These are phyloP conservation scores for Argyra leucocephala DNA, from an alignment of 2,888 invertebrate species.

Conservation along the genomic window DNA sequence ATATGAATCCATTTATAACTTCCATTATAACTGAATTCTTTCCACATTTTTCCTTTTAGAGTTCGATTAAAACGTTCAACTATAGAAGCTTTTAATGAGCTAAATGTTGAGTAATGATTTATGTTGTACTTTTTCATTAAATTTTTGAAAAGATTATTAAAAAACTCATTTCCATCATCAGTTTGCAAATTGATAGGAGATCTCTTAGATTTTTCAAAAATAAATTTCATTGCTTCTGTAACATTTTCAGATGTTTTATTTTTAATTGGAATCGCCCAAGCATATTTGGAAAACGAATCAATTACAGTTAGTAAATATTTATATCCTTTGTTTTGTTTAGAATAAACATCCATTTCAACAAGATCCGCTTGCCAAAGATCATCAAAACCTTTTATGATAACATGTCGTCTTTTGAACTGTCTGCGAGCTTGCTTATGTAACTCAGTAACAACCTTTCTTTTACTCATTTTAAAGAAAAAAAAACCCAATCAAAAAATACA, in stretches of 20 bases:
- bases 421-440: constrained; percentile 20
- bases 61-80: constrained; percentile 28
- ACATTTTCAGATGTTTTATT: neutral
- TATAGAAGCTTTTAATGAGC: constrained; percentile 24
- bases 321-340: constrained; percentile 31
- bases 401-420: constrained; percentile 19
- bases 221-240: neutral
- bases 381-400: constrained; percentile 21
- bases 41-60: constrained; percentile 25
- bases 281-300: constrained; percentile 24
- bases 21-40: constrained; percentile 27
- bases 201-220: neutral
- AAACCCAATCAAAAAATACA: too few relatives aligned
- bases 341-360: constrained; percentile 32
- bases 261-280: neutral
- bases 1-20: constrained; percentile 27
- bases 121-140: constrained; percentile 23
- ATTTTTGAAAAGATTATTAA: constrained; percentile 23
- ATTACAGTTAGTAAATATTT: constrained; percentile 37
- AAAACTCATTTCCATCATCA: constrained; percentile 27
- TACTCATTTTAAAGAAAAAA: neutral
- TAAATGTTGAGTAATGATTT: constrained; percentile 20
- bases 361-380: constrained; percentile 24
- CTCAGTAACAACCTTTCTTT: constrained; percentile 17
- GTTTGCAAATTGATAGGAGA: constrained; percentile 15